A percentile compares a stretch with the other conserved stretches of the same genome.
Evolutionary conservation across 2,888 invertebrate species (phyloP).

Genomic region (Drosophila hamatofila): DNA sequence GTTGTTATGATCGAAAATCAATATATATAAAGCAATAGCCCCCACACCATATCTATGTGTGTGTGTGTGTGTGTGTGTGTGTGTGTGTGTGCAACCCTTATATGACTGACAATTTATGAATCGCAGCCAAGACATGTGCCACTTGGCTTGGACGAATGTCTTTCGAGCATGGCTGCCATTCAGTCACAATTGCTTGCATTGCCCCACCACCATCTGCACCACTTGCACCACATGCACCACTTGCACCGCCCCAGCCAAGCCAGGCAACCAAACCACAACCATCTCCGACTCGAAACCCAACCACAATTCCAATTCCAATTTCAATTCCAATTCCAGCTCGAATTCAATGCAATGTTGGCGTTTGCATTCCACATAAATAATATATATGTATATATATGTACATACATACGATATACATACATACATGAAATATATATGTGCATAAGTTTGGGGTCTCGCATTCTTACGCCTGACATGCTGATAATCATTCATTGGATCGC

Average conservation of each 20-base stretch:
- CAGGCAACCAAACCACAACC: background rate
- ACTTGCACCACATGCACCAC: background rate
- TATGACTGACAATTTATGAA: slow-evolving; percentile 15
- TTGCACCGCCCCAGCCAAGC: background rate
- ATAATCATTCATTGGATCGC: slow-evolving; percentile 6
- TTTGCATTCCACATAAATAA: slow-evolving; percentile 39
- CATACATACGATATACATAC: background rate
- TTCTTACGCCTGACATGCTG: slow-evolving; percentile 3
- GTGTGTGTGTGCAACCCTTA: slow-evolving; percentile 5
- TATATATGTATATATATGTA: slow-evolving; percentile 5
- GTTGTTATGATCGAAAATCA: slow-evolving; percentile 77
- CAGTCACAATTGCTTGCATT: slow-evolving; percentile 4
- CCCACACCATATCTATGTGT: slow-evolving; percentile 13
- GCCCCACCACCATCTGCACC: background rate
- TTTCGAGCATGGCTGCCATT: slow-evolving; percentile 12
- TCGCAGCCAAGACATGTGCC: slow-evolving; percentile 38
- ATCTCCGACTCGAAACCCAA: background rate
- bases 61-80: background rate
- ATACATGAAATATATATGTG: background rate
- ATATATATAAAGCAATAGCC: slow-evolving; percentile 54
- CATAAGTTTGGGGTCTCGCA: background rate
- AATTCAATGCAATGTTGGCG: slow-evolving; percentile 31
- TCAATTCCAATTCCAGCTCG: slow-evolving; percentile 30
- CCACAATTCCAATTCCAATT: slow-evolving; percentile 7
- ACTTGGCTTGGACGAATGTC: slow-evolving; percentile 28